Evolutionary conservation across 2,113 vertebrate species (phyloP).

Genomic region (Boleophthalmus pectinirostris): DNA sequence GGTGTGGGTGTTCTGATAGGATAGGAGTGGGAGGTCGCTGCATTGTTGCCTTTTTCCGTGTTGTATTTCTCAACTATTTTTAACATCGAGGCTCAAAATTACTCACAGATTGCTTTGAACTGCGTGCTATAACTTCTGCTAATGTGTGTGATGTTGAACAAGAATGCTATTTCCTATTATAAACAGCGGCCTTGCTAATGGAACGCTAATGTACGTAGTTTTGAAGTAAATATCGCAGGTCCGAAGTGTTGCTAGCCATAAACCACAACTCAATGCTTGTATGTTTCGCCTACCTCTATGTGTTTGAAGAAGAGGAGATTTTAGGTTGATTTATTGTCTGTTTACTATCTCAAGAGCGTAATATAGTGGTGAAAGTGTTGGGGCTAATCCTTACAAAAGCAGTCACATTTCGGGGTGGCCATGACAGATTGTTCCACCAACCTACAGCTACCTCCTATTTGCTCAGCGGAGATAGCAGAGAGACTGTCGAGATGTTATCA

Average conservation of each 20-base stretch:
- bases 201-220: slow-evolving; percentile 42
- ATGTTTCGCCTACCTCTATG: slow-evolving; percentile 15
- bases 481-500: not conserved
- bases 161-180: slow-evolving; percentile 44
- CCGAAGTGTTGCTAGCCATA: slow-evolving; percentile 10
- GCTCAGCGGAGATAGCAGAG: slow-evolving; percentile 27
- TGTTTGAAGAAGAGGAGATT: slow-evolving; percentile 8
- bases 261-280: slow-evolving; percentile 20
- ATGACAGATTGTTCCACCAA: slow-evolving; percentile 10
- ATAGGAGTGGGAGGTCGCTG: slow-evolving; percentile 36
- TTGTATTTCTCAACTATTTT: slow-evolving; percentile 56
- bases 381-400: slow-evolving; percentile 28
- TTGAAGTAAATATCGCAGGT: slow-evolving; percentile 29
- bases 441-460: slow-evolving; percentile 15
- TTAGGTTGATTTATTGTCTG: slow-evolving; percentile 23
- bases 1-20: slow-evolving; percentile 40
- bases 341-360: slow-evolving; percentile 39
- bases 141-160: slow-evolving; percentile 28
- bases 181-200: slow-evolving; percentile 49
- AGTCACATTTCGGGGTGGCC: slow-evolving; percentile 1
- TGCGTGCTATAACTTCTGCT: slow-evolving; percentile 20
- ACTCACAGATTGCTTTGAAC: slow-evolving; percentile 71
- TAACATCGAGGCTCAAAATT: slow-evolving; percentile 73
- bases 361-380: slow-evolving; percentile 33
- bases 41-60: slow-evolving; percentile 32